Evolutionary conservation across 2,113 vertebrate genomes (phyloP).

Genomic region (Phalacrocorax aristotelis): DNA sequence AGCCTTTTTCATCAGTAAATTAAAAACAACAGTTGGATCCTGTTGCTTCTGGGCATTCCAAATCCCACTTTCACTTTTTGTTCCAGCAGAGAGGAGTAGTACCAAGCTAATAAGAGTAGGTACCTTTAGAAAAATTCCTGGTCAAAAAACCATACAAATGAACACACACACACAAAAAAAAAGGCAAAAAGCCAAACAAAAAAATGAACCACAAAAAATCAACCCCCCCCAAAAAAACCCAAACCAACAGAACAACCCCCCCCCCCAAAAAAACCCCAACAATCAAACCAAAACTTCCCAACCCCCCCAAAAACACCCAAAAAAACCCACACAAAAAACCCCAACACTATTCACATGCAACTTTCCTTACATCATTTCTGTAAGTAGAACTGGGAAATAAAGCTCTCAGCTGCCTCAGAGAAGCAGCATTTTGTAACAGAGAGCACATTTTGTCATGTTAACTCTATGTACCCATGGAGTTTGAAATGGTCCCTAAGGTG

Average conservation of each 20-base stretch:
- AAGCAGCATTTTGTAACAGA: not conserved
- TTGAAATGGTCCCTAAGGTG: not conserved
- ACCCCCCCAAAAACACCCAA: not conserved
- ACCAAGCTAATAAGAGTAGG: not conserved
- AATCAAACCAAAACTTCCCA: too few relatives aligned
- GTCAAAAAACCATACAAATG: not conserved
- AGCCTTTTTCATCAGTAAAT: not conserved
- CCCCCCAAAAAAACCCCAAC: not conserved
- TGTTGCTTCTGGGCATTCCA: not conserved
- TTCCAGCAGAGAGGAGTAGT: not conserved
- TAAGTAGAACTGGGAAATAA: not conserved
- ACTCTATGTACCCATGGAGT: not conserved
- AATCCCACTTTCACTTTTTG: not conserved
- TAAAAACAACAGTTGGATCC: not conserved
- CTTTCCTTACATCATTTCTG: not conserved
- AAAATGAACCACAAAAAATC: not conserved
- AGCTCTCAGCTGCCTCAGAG: not conserved
- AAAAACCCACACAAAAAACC: not conserved
- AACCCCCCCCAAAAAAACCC: not conserved
- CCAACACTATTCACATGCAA: not conserved
- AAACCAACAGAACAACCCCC: not conserved
- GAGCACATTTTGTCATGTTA: not conserved
- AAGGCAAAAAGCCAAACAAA: not conserved
- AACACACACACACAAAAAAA: not conserved
- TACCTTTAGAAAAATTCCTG: not conserved